A percentile compares a stretch with the other conserved stretches of the same genome.
Conservation (phyloP, 1,140 invertebrate species). For the Diploscapter pachys region DNA sequence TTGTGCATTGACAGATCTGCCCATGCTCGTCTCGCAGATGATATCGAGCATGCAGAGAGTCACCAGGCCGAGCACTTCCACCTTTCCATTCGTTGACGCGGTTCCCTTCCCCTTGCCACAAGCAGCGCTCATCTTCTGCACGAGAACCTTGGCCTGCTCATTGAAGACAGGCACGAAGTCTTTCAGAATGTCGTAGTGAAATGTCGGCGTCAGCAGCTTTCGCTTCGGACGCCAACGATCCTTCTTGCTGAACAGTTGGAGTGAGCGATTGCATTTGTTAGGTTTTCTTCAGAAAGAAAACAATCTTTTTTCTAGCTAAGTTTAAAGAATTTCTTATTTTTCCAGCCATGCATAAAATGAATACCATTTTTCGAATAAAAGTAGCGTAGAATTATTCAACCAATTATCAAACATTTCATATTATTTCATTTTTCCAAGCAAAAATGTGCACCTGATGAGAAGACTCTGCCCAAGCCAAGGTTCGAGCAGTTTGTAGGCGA, state of each 20-base stretch:
- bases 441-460: constrained; percentile 67
- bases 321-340: too few species aligned
- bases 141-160: constrained; percentile 71
- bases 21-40: constrained; percentile 84
- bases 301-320: too few species aligned
- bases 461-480: constrained; percentile 80
- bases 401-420: too few species aligned
- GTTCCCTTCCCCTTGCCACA: too few species aligned
- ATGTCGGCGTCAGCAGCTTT: constrained; percentile 83
- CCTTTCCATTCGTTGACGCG: too few species aligned
- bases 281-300: too few species aligned
- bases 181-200: constrained; percentile 83
- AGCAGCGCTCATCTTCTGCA: constrained; percentile 65
- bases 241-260: constrained; percentile 65
- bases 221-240: constrained; percentile 75
- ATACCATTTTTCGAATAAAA: too few species aligned
- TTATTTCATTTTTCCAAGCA: not conserved
- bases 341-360: too few species aligned
- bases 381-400: too few species aligned
- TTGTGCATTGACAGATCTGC: constrained; percentile 71
- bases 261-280: too few species aligned
- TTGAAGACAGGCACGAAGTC: constrained; percentile 79
- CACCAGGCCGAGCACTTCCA: constrained; percentile 62
- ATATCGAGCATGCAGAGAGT: constrained; percentile 80
- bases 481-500: constrained; percentile 70